These are phyloP conservation scores for Apodemia zela DNA, from an alignment of 2,888 invertebrate genomes.

Conservation along the genomic window DNA sequence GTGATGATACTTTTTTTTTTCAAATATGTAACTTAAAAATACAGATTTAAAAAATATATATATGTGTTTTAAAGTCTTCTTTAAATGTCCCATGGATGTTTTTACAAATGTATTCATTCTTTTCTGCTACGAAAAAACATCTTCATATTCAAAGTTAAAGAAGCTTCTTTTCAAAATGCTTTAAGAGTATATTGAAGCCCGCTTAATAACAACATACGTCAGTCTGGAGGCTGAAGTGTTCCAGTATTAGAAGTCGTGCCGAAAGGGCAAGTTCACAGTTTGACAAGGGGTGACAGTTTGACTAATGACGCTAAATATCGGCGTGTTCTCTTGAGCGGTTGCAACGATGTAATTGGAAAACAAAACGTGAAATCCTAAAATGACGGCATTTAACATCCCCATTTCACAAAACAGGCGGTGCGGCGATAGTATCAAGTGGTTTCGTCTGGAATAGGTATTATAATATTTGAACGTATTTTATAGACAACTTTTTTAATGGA, in stretches of 20 bases:
- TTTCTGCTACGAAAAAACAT: no score
- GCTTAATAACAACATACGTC: conserved; percentile 61
- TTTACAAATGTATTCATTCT: no score
- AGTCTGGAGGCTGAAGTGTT: conserved; percentile 37
- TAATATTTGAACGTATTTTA: no score
- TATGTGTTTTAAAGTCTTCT: no score
- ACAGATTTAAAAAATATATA: no score
- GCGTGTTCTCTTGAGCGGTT: conserved; percentile 47
- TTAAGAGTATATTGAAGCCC: conserved; percentile 18
- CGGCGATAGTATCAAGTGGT: background rate
- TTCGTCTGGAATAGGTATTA: background rate
- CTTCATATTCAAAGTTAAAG: background rate
- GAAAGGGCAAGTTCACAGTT: conserved; percentile 59
- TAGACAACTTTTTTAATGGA: no score
- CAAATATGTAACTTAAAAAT: no score
- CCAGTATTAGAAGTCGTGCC: conserved; percentile 52
- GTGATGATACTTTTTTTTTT: no score
- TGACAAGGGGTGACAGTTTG: conserved; percentile 77
- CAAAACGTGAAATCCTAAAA: conserved; percentile 27
- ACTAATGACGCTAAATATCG: conserved; percentile 66
- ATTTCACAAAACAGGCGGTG: background rate
- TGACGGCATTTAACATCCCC: background rate
- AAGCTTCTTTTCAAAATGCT: background rate
- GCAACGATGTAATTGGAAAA: conserved; percentile 30
- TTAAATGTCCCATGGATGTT: no score